phyloP scores from a whole-genome alignment of 2,113 vertebrate species.

The Cephalopterus ornatus region DNA sequence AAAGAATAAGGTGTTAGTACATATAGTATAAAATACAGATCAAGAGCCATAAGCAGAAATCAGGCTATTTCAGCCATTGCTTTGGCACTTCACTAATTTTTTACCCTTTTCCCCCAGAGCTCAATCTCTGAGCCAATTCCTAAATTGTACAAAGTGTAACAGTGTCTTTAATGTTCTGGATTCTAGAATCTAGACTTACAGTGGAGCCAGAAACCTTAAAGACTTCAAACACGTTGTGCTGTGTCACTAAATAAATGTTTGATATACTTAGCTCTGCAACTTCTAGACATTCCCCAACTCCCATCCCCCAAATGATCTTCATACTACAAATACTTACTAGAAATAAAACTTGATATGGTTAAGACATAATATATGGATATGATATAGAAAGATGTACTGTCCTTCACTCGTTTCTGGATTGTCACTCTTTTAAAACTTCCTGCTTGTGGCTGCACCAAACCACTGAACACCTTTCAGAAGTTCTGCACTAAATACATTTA shows the following conservation, averaged over 20 bases:
- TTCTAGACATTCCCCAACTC: accelerated
- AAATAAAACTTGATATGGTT: not conserved
- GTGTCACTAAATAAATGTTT: not conserved
- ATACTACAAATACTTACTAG: not conserved
- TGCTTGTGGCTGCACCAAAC: not conserved
- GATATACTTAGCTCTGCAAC: not conserved
- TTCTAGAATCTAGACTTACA: not conserved
- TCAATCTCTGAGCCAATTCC: not conserved
- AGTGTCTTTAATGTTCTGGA: not conserved
- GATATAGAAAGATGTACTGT: not conserved
- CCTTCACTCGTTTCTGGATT: not conserved
- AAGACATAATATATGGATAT: not conserved
- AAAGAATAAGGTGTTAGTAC: not conserved
- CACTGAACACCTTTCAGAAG: not conserved
- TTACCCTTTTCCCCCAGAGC: not conserved
- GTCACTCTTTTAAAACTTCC: not conserved
- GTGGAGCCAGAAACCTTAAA: not conserved
- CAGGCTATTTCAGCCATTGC: not conserved
- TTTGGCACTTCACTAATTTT: not conserved
- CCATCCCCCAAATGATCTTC: not conserved
- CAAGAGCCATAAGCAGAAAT: not conserved
- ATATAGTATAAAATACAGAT: not conserved
- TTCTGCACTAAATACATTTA: not conserved
- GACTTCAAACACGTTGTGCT: not conserved
- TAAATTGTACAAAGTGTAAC: not conserved